Evolutionary conservation across 2,797 vertebrate genomes (phyloP).

Genomic region (Clarias platycephalus): DNA sequence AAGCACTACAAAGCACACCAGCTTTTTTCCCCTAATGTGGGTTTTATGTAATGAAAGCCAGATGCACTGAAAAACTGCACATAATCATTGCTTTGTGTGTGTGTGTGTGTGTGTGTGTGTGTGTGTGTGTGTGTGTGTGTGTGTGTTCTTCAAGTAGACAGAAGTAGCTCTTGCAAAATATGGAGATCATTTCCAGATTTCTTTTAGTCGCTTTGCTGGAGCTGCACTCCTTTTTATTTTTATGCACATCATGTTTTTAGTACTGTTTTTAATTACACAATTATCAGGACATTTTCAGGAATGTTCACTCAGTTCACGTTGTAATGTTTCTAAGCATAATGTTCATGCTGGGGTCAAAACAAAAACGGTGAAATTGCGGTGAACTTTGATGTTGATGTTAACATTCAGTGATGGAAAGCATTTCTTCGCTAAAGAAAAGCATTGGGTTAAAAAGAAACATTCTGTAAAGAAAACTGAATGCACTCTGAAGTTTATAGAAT

Average conservation of each 20-base stretch:
- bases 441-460: not conserved
- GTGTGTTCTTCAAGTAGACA: not conserved
- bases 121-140: not conserved
- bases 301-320: not conserved
- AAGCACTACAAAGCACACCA: slow-evolving; percentile 17
- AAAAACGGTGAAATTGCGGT: not conserved
- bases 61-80: slow-evolving; percentile 6
- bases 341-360: not conserved
- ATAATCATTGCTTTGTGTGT: not conserved
- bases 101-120: not conserved
- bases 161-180: not conserved
- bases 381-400: not conserved
- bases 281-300: not conserved
- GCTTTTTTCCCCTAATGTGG: not conserved
- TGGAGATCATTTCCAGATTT: not conserved
- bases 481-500: not conserved
- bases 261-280: not conserved
- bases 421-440: not conserved
- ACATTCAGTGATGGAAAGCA: not conserved
- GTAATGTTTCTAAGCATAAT: not conserved
- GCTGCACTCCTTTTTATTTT: not conserved
- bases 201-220: not conserved
- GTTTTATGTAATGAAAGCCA: slow-evolving; percentile 13
- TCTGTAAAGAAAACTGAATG: not conserved
- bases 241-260: not conserved